These are phyloP conservation scores for Heterohyrax brucei DNA, from an alignment of 2,797 vertebrate species.

Conservation along the genomic window DNA sequence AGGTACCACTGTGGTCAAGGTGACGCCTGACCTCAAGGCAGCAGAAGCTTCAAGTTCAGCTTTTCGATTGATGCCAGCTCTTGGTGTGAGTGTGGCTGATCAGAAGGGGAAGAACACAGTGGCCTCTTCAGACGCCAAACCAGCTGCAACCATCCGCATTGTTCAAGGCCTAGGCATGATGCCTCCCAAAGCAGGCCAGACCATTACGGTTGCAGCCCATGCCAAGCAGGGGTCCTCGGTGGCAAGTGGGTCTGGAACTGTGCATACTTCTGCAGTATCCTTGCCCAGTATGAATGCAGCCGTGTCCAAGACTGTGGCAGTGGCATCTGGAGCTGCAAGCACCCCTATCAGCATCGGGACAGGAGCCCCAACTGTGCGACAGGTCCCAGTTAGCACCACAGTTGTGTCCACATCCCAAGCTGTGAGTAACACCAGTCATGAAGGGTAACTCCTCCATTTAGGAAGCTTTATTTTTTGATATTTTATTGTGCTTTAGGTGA, in stretches of 20 bases:
- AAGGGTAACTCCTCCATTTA: slow-evolving; percentile 3
- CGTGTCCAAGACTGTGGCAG: slow-evolving; percentile 93
- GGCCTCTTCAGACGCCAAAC: slow-evolving; percentile 94
- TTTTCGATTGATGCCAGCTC: slow-evolving; percentile 97
- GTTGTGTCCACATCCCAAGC: slow-evolving; percentile 95
- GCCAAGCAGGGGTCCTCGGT: slow-evolving; percentile 91
- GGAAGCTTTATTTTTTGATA: neutral
- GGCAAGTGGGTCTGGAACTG: slow-evolving; percentile 87
- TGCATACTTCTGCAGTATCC: slow-evolving; percentile 92
- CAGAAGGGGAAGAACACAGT: slow-evolving; percentile 94
- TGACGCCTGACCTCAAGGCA: slow-evolving; percentile 94
- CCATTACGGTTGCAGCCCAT: slow-evolving; percentile 94
- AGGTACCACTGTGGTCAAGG: slow-evolving; percentile 92
- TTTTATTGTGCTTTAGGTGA: too few relatives aligned
- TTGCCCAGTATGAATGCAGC: slow-evolving; percentile 94
- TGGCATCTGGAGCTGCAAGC: slow-evolving; percentile 92
- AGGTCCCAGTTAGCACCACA: slow-evolving; percentile 95
- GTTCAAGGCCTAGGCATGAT: slow-evolving; percentile 97
- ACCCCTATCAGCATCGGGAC: slow-evolving; percentile 94
- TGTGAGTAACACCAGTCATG: slow-evolving; percentile 90
- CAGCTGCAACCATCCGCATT: slow-evolving; percentile 96
- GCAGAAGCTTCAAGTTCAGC: slow-evolving; percentile 92
- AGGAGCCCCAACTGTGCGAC: slow-evolving; percentile 94
- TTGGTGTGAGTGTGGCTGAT: slow-evolving; percentile 95
- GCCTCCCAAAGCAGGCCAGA: slow-evolving; percentile 96